Evolutionary conservation across 1,140 invertebrate species (phyloP).

Genomic region (Pseudomyrmex concolor): DNA sequence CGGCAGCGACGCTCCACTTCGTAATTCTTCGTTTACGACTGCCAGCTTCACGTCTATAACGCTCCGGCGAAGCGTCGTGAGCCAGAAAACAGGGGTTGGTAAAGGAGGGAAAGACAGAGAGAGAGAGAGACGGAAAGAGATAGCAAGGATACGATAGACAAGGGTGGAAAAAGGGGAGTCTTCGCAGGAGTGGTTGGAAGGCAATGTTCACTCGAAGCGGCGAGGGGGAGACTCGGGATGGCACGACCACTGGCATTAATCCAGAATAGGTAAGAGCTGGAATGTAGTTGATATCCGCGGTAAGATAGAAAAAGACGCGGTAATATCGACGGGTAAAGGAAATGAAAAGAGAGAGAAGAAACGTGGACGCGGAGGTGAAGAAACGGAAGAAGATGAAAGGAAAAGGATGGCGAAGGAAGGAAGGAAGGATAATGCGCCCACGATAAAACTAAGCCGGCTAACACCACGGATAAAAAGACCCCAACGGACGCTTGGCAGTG

Average conservation of each 20-base stretch:
- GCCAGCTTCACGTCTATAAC: constrained; percentile 69
- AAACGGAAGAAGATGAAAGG: constrained; percentile 27
- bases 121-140: background rate
- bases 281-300: constrained; percentile 37
- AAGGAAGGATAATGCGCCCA: constrained; percentile 77
- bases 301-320: background rate
- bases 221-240: constrained; percentile 36
- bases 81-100: constrained; percentile 63
- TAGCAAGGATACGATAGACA: constrained; percentile 20
- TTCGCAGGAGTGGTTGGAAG: background rate
- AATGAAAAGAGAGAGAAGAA: constrained; percentile 18
- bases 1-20: constrained; percentile 64
- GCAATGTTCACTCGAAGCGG: constrained; percentile 50
- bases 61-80: constrained; percentile 53
- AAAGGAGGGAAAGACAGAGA: background rate
- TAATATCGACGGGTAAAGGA: constrained; percentile 30
- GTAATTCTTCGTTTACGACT: constrained; percentile 74
- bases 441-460: constrained; percentile 83
- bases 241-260: constrained; percentile 78
- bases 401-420: constrained; percentile 38
- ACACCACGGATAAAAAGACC: constrained; percentile 78
- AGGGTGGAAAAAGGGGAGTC: constrained; percentile 23
- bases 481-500: constrained; percentile 76
- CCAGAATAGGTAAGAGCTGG: constrained; percentile 78
- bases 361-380: background rate